Percentiles rank a stretch among this genome's conserved stretches.
Conservation (phyloP, 1,140 invertebrate genomes). For the Drosophila sturtevanti region DNA sequence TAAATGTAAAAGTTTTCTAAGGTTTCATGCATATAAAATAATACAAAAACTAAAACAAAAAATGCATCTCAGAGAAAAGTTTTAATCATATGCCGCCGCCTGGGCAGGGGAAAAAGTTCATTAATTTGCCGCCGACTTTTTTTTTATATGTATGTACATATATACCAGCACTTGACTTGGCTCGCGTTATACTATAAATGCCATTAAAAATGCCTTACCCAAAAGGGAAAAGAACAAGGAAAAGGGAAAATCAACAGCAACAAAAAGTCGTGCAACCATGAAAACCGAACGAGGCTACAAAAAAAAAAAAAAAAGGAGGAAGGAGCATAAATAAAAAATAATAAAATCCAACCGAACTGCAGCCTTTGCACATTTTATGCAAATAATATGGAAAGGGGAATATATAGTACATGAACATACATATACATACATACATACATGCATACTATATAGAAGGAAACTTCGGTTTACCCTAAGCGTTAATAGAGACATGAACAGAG, state of each 20-base stretch:
- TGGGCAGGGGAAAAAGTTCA: conserved; percentile 51
- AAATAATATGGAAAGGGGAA: conserved; percentile 51
- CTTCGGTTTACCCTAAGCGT: conserved; percentile 44
- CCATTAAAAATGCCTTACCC: conserved; percentile 42
- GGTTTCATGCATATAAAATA: conserved; percentile 35
- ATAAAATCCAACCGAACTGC: conserved; percentile 24
- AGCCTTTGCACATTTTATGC: conserved; percentile 68
- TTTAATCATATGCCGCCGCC: conserved; percentile 68
- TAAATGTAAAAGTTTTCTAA: conserved; percentile 40
- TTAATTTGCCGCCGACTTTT: conserved; percentile 69
- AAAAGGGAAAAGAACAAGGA: conserved; percentile 25
- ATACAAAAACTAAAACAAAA: not conserved
- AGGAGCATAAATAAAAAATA: conserved; percentile 30
- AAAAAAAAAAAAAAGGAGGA: too few species aligned
- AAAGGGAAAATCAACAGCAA: conserved; percentile 19
- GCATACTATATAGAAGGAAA: conserved; percentile 25
- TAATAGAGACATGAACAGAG: conserved; percentile 38
- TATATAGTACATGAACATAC: too few species aligned
- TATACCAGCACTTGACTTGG: conserved; percentile 51
- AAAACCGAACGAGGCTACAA: conserved; percentile 36
- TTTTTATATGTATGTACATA: too few species aligned
- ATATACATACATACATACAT: not conserved
- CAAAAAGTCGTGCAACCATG: conserved; percentile 19
- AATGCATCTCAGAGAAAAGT: conserved; percentile 61
- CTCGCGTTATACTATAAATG: conserved; percentile 46